Conservation (phyloP, 1,140 invertebrate species). For the Aphidius ervi region DNA sequence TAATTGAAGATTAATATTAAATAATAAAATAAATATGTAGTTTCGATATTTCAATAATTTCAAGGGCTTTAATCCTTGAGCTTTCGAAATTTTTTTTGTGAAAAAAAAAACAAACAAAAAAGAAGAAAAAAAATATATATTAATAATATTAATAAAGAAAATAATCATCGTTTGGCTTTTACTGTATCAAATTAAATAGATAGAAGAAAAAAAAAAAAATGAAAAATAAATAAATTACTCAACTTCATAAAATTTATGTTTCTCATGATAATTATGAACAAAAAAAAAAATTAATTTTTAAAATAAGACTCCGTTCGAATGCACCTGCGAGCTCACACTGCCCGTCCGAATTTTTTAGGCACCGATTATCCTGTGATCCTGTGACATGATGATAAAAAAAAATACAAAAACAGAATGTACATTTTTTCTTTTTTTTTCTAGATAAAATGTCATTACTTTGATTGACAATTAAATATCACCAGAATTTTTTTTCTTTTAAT, state of each 20-base stretch:
- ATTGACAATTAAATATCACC: no score
- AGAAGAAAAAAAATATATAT: no score
- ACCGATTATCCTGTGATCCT: slow-evolving; percentile 31
- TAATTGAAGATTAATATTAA: slow-evolving; percentile 4
- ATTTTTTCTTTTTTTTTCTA: neutral
- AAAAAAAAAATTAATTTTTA: slow-evolving; percentile 9
- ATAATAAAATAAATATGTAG: neutral
- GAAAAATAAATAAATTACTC: no score
- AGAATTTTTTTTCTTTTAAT: no score
- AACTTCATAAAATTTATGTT: neutral
- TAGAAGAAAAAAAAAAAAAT: no score
- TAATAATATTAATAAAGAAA: no score
- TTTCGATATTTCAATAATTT: no score
- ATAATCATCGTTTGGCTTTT: no score
- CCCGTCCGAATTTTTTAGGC: slow-evolving; percentile 37
- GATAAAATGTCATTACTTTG: neutral
- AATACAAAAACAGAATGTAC: slow-evolving; percentile 2
- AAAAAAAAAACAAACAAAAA: no score
- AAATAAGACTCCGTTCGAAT: slow-evolving; percentile 27
- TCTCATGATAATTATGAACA: neutral
- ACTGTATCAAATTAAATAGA: no score
- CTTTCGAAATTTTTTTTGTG: no score
- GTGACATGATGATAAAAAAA: slow-evolving; percentile 11
- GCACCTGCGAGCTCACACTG: slow-evolving; percentile 38
- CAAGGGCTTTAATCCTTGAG: no score